Conservation (phyloP, 1,140 invertebrate species). For the Dendroctonus valens region DNA sequence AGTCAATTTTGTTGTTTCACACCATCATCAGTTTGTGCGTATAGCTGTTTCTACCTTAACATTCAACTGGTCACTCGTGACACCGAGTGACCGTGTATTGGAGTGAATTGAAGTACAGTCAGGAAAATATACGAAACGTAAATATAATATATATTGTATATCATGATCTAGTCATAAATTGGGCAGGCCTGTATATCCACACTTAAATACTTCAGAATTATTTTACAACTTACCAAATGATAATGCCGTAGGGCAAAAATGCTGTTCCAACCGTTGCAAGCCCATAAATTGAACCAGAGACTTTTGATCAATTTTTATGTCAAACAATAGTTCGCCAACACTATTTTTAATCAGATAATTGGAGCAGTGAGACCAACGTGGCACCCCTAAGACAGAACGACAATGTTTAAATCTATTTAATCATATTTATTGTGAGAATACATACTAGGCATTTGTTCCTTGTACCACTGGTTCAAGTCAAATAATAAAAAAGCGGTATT, state of each 20-base stretch:
- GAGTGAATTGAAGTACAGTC: too few species aligned
- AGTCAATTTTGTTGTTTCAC: too few species aligned
- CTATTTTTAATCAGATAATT: constrained; percentile 40
- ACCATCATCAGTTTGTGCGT: too few species aligned
- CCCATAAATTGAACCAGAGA: constrained; percentile 50
- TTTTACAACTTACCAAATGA: constrained; percentile 64
- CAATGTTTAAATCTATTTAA: background rate
- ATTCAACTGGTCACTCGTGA: too few species aligned
- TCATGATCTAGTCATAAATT: too few species aligned
- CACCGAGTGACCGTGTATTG: too few species aligned
- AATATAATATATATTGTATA: too few species aligned
- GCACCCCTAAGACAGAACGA: constrained; percentile 31
- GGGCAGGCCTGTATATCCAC: too few species aligned
- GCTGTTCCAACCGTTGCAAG: constrained; percentile 63
- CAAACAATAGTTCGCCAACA: constrained; percentile 38
- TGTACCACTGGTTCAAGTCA: constrained; percentile 95
- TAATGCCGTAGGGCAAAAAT: constrained; percentile 79
- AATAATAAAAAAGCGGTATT: constrained; percentile 64
- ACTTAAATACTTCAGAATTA: background rate
- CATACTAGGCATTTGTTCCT: constrained; percentile 82
- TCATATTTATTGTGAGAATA: background rate
- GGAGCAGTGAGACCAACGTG: constrained; percentile 32
- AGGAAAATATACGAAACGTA: too few species aligned
- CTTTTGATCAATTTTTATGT: constrained; percentile 49
- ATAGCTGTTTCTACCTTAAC: too few species aligned